Conservation (phyloP, 2,113 vertebrate genomes). For the human region DNA sequence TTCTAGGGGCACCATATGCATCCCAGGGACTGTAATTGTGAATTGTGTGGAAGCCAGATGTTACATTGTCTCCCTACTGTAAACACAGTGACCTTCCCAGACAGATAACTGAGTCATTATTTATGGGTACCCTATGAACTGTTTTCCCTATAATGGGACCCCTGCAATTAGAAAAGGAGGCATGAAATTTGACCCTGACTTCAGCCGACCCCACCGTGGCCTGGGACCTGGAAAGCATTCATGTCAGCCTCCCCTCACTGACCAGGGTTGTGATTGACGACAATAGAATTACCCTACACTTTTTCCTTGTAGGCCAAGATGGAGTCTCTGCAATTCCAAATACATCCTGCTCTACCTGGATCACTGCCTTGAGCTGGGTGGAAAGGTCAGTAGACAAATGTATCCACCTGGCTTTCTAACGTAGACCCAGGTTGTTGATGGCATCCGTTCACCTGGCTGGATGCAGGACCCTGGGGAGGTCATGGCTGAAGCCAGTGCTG, state of each 20-base stretch:
- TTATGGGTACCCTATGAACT: not conserved
- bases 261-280: no score
- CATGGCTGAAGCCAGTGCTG: rapidly evolving
- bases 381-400: not conserved
- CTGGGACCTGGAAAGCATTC: not conserved
- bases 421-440: not conserved
- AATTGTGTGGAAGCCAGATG: not conserved
- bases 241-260: not conserved
- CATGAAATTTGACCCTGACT: not conserved
- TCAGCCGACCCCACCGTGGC: not conserved
- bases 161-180: not conserved
- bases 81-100: not conserved
- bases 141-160: not conserved
- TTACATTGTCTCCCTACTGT: not conserved
- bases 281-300: rapidly evolving
- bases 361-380: not conserved
- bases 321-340: not conserved
- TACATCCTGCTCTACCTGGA: not conserved
- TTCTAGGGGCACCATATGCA: not conserved
- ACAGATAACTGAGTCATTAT: not conserved
- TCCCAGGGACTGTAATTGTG: not conserved
- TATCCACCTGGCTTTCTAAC: not conserved
- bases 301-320: not conserved
- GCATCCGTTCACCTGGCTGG: not conserved
- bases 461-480: not conserved